Percentiles rank a stretch among this genome's conserved stretches.
These are phyloP conservation scores for Drosophila ezoana DNA, from an alignment of 2,888 invertebrate genomes.

Conservation along the genomic window DNA sequence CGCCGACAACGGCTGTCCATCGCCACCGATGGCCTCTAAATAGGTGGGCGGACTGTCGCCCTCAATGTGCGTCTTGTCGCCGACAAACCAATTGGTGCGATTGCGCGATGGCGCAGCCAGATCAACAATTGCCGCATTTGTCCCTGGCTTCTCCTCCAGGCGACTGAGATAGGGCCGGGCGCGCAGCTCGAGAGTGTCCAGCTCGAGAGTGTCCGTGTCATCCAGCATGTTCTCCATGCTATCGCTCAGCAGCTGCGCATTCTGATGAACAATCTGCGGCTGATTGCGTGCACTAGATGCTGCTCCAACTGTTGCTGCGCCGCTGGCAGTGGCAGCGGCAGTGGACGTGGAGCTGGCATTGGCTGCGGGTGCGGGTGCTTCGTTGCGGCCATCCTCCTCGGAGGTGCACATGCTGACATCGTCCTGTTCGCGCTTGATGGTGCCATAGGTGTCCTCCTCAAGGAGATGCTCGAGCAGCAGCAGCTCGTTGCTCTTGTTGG, in stretches of 20 bases:
- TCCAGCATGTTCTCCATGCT: conserved; percentile 82
- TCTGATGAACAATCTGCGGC: conserved; percentile 83
- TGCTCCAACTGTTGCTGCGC: not conserved
- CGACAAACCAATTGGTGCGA: conserved; percentile 83
- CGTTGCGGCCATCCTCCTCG: conserved; percentile 82
- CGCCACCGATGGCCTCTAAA: conserved; percentile 81
- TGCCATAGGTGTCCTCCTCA: conserved; percentile 89
- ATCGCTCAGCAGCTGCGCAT: conserved; percentile 79
- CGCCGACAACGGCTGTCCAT: conserved; percentile 29
- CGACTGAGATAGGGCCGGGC: conserved; percentile 69
- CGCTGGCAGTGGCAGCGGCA: not conserved
- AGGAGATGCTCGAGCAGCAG: conserved; percentile 89
- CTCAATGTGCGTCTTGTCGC: conserved; percentile 64
- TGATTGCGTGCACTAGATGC: conserved; percentile 20
- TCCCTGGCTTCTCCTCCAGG: conserved; percentile 53
- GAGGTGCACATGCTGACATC: conserved; percentile 85
- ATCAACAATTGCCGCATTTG: conserved; percentile 55
- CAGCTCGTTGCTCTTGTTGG: conserved; percentile 87
- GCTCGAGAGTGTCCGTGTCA: conserved; percentile 20
- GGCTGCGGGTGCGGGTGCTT: conserved; percentile 3
- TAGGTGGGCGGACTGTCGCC: conserved; percentile 84
- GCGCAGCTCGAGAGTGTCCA: conserved; percentile 44
- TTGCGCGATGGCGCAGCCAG: conserved; percentile 71
- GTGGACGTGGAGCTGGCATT: not conserved
- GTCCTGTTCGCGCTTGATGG: conserved; percentile 85